Evolutionary conservation across 2,888 invertebrate species (phyloP).

Genomic region (Azorinus chamasolen): DNA sequence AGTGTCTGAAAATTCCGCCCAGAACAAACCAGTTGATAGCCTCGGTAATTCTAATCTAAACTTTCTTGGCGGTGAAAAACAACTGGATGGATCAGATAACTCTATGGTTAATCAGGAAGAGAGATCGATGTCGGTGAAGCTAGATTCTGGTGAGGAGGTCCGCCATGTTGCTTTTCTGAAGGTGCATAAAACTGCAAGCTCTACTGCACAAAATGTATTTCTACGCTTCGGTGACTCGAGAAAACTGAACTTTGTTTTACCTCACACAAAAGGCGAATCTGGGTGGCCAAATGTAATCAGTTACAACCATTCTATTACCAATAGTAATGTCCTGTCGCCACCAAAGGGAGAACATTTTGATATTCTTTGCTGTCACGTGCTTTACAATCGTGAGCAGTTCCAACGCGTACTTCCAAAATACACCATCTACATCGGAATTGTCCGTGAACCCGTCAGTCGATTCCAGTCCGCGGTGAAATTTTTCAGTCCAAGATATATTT

Average conservation of each 20-base stretch:
- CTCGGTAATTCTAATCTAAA: too few species aligned
- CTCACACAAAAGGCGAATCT: constrained; percentile 47
- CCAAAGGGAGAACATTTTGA: constrained; percentile 64
- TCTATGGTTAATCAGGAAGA: too few species aligned
- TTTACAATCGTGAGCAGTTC: constrained; percentile 63
- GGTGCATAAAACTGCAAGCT: constrained; percentile 73
- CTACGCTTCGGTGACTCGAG: constrained; percentile 62
- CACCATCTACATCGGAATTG: constrained; percentile 67
- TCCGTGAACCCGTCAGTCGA: constrained; percentile 69
- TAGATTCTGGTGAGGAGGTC: constrained; percentile 8
- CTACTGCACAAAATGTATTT: constrained; percentile 69
- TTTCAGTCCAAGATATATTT: constrained; percentile 53
- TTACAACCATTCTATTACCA: constrained; percentile 36
- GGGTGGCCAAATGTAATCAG: constrained; percentile 66
- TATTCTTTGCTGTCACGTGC: constrained; percentile 73
- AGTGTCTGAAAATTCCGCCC: too few species aligned
- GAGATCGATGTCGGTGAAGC: too few species aligned
- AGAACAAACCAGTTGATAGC: too few species aligned
- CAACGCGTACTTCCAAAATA: constrained; percentile 58
- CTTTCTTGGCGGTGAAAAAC: too few species aligned
- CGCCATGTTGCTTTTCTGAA: constrained; percentile 70
- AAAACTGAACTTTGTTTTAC: constrained; percentile 66
- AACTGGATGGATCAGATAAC: too few species aligned
- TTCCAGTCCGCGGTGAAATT: constrained; percentile 67
- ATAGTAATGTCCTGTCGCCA: constrained; percentile 53